Evolutionary conservation across 2,797 vertebrate species (phyloP).

Genomic region (Gallinago nigripennis): DNA sequence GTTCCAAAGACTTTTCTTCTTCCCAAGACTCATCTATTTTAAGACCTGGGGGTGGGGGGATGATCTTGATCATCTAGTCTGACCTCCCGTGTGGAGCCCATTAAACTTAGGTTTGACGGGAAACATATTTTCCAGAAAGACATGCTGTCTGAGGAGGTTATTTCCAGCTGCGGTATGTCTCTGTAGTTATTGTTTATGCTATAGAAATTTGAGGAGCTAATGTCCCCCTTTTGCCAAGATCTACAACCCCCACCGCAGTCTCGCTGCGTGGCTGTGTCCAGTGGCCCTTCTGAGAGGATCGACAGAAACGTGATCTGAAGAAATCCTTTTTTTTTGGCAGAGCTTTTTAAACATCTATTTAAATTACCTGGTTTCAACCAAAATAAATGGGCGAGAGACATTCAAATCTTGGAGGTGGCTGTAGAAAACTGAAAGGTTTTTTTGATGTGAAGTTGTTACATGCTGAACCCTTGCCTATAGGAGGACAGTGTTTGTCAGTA

Average conservation of each 20-base stretch:
- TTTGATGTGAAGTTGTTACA: neutral
- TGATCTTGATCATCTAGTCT: neutral
- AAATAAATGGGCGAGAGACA: neutral
- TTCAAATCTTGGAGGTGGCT: neutral
- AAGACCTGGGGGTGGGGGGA: neutral
- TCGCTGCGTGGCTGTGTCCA: neutral
- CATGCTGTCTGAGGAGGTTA: conserved; percentile 20
- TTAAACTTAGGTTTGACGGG: neutral
- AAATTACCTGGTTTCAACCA: neutral
- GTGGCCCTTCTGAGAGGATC: neutral
- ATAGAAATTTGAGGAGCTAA: conserved; percentile 35
- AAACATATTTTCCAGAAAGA: conserved; percentile 38
- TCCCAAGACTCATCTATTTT: neutral
- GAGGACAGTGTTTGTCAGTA: neutral
- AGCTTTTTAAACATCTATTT: neutral
- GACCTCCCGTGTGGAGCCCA: neutral
- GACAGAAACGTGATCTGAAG: conserved; percentile 6
- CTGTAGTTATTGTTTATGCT: conserved; percentile 42
- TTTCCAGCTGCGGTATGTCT: conserved; percentile 46
- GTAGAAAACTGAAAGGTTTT: neutral
- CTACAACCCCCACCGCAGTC: neutral
- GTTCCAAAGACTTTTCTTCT: neutral
- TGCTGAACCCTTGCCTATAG: neutral
- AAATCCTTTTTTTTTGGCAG: conserved; percentile 6
- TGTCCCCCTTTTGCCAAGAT: conserved; percentile 19